phyloP scores from a whole-genome alignment of 2,113 vertebrate species.

The Sinocyclocheilus maitianheensis region DNA sequence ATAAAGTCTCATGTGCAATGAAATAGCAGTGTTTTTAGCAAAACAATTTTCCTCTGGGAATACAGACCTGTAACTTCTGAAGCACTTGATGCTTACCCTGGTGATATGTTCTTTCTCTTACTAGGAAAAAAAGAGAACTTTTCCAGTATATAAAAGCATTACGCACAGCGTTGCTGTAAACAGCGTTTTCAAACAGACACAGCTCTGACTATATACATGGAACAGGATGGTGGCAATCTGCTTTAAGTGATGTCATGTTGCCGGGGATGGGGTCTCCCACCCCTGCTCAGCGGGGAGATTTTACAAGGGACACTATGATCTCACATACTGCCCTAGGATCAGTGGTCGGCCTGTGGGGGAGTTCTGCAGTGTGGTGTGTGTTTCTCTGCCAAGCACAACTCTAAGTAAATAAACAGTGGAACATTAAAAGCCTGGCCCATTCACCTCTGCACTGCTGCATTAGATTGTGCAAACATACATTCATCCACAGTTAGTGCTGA shows the following conservation, averaged over 20 bases:
- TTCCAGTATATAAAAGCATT: constrained; percentile 37
- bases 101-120: constrained; percentile 34
- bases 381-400: constrained; percentile 74
- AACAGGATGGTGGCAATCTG: constrained; percentile 36
- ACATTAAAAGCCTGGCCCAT: constrained; percentile 78
- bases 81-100: constrained; percentile 8
- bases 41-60: constrained; percentile 12
- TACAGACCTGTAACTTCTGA: neutral
- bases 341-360: constrained; percentile 46
- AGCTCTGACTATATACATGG: constrained; percentile 21
- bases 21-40: constrained; percentile 7
- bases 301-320: constrained; percentile 51
- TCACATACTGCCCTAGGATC: constrained; percentile 40
- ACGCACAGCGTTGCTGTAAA: constrained; percentile 25
- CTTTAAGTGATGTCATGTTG: constrained; percentile 50
- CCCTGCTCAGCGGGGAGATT: constrained; percentile 31
- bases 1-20: neutral
- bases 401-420: constrained; percentile 80
- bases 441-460: constrained; percentile 78
- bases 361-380: constrained; percentile 55
- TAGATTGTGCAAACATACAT: constrained; percentile 78
- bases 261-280: constrained; percentile 35
- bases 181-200: constrained; percentile 9
- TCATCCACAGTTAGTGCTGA: constrained; percentile 69
- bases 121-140: constrained; percentile 9